Percentiles rank a stretch among this genome's conserved stretches.
phyloP scores from a whole-genome alignment of 2,113 vertebrate genomes.

The Oceanites oceanicus region DNA sequence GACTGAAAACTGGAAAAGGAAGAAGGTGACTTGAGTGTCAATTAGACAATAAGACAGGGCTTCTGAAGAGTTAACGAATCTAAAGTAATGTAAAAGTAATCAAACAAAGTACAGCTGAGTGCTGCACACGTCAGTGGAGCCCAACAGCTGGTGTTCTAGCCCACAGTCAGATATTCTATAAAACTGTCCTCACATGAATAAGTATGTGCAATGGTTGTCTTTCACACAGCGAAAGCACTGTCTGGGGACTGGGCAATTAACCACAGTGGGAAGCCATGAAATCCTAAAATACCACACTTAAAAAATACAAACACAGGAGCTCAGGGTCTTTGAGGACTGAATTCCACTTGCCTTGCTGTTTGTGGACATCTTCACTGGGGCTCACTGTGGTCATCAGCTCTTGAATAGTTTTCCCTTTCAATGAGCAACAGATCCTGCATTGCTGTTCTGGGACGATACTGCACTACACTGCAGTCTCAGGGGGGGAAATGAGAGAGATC shows the following conservation, averaged over 20 bases:
- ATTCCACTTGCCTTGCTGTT: neutral
- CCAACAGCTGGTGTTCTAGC: slow-evolving; percentile 49
- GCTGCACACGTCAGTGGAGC: slow-evolving; percentile 42
- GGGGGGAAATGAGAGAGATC: neutral
- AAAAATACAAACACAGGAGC: neutral
- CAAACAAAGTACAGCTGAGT: slow-evolving; percentile 58
- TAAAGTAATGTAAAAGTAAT: slow-evolving; percentile 42
- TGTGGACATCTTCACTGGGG: neutral
- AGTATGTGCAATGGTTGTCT: neutral
- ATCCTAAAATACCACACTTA: neutral
- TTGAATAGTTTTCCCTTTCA: neutral
- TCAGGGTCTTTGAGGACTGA: neutral
- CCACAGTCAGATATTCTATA: slow-evolving; percentile 34
- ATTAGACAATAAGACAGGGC: neutral
- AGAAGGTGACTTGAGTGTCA: fast-evolving
- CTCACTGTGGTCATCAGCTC: neutral
- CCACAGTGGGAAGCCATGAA: neutral
- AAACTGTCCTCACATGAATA: slow-evolving; percentile 62
- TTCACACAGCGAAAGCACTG: neutral
- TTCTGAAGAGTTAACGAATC: slow-evolving; percentile 33
- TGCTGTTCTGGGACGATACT: neutral
- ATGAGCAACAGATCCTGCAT: neutral
- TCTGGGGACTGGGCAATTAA: slow-evolving; percentile 43
- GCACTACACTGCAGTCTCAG: no score
- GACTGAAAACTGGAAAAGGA: neutral